Evolutionary conservation across 2,888 invertebrate species (phyloP), one percentile per base, ranked within the genome.

Genomic region (Drosophila rubida): DNA sequence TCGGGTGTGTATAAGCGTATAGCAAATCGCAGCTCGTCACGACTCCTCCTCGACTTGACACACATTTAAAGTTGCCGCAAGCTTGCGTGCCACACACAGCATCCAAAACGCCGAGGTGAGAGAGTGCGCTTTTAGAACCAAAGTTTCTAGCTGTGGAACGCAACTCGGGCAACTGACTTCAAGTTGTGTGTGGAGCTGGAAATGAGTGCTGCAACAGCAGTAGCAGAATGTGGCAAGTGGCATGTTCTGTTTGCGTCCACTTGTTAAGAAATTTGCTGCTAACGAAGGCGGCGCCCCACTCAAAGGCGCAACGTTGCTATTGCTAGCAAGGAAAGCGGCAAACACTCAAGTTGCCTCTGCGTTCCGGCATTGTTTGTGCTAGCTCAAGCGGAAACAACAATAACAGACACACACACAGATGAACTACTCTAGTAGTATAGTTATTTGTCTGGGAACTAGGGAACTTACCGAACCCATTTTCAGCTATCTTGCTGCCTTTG

Each of bases 241-340:
- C 57, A 45, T 32, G 30, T 65, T 67, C 57, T 75, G 68, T 59
- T 80, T 78, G 78, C 78, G 64, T 68, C 69, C 88, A 85, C 82
- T 83, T 77, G 77, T 71, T 64, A 71, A 77, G 76, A 75, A 53
- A 87, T 79, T 83, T 82, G 75, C 80, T 75, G 69, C 82, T 85
- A 83, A 83, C 82, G 88, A 83, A 83, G 86, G 83, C 82, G 67
- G 64, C 67, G 49, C 51, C 49, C 45, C 87, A 82, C 81, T 82
- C 62, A 48, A 67, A 59, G 60, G 44, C 48, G 57, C 59, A 54
- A 44, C 73, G 50, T 53, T 30, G 30, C 51, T 30, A 39, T 57
- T 50, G 35, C 37, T 41, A 13, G 30, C 41, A 30, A 37, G 53
- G 9, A 53, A 55, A 71, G 58, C 49, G 66, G 54, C 72, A 58